These are phyloP conservation scores for Holotrichia oblita DNA, from an alignment of 1,140 invertebrate genomes.

Conservation along the genomic window DNA sequence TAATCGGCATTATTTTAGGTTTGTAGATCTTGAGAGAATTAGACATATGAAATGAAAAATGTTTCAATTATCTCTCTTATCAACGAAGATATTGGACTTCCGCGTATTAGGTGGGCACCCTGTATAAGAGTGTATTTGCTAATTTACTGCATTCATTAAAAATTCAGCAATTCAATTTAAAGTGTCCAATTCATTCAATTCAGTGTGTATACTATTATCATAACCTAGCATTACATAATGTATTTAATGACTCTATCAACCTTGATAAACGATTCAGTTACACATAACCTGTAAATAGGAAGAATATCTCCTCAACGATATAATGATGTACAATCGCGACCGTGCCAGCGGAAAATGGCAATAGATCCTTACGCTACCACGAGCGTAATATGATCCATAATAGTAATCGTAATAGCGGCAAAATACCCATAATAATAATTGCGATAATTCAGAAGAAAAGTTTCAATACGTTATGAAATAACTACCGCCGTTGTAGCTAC, in stretches of 20 bases:
- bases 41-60: too few relatives aligned
- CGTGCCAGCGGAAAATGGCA: conserved; percentile 18
- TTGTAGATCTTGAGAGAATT: too few relatives aligned
- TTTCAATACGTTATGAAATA: conserved; percentile 16
- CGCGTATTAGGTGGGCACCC: too few relatives aligned
- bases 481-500: neutral
- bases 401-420: neutral
- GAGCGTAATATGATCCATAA: conserved; percentile 16
- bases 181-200: neutral
- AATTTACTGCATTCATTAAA: too few relatives aligned
- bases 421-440: conserved; percentile 3
- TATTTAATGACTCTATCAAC: neutral
- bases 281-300: conserved; percentile 18
- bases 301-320: conserved; percentile 13
- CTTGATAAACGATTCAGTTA: conserved; percentile 3
- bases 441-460: conserved; percentile 22
- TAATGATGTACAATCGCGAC: neutral
- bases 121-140: too few relatives aligned
- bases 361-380: neutral
- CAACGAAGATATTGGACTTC: too few relatives aligned
- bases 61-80: too few relatives aligned
- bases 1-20: too few relatives aligned
- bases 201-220: neutral
- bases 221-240: neutral
- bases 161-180: neutral